A percentile compares a stretch with the other conserved stretches of the same genome.
Evolutionary conservation across 2,797 vertebrate species (phyloP).

Genomic region (Rhinophrynus dorsalis): DNA sequence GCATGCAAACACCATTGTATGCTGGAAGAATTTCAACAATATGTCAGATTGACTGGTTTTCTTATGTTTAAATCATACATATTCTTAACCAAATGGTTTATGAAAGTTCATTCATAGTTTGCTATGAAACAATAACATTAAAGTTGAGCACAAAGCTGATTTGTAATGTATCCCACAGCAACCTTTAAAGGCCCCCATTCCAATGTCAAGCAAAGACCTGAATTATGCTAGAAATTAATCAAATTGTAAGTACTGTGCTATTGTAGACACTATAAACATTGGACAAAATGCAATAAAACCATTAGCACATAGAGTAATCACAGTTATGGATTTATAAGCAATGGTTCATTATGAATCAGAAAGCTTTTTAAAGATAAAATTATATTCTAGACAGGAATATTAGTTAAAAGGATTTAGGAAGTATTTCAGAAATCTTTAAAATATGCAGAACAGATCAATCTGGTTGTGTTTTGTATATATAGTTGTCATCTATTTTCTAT

Average conservation of each 20-base stretch:
- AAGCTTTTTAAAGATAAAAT: constrained; percentile 69
- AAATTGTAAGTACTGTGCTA: constrained; percentile 74
- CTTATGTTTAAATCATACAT: not conserved
- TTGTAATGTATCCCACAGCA: constrained; percentile 5
- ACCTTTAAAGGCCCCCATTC: constrained; percentile 16
- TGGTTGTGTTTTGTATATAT: constrained; percentile 60
- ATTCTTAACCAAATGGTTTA: not conserved
- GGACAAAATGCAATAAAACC: constrained; percentile 71
- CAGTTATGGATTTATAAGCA: constrained; percentile 64
- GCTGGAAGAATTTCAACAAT: not conserved
- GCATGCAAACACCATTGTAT: not conserved
- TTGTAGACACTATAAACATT: constrained; percentile 77
- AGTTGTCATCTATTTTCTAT: constrained; percentile 58
- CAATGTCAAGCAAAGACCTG: constrained; percentile 55
- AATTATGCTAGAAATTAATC: constrained; percentile 76
- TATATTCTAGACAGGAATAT: constrained; percentile 64
- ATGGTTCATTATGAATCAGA: constrained; percentile 75
- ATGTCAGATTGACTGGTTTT: not conserved
- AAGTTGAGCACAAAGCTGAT: not conserved
- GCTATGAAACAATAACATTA: not conserved
- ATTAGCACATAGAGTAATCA: constrained; percentile 70
- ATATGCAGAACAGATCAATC: constrained; percentile 68
- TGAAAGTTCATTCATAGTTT: not conserved
- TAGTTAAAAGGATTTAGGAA: constrained; percentile 71
- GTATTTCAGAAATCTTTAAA: constrained; percentile 61